These are phyloP conservation scores for Hemicordylus capensis DNA, from an alignment of 2,113 vertebrate genomes.

Conservation along the genomic window DNA sequence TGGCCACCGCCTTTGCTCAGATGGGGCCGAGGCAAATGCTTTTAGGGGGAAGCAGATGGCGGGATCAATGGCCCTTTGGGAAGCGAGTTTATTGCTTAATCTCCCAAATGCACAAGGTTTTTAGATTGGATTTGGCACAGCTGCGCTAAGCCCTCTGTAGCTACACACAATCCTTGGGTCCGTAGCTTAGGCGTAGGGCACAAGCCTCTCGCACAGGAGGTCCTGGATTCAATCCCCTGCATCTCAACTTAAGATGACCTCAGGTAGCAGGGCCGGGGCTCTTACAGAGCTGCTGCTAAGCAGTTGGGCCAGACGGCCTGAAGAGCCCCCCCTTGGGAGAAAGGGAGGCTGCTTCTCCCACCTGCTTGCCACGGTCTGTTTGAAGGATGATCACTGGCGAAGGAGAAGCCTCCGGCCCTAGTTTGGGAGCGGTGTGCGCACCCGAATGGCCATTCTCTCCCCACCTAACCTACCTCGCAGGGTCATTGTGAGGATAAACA, in stretches of 20 bases:
- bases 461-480: too few species aligned
- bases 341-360: background rate
- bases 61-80: constrained; percentile 44
- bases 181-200: background rate
- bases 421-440: too few species aligned
- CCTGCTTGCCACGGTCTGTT: background rate
- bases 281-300: background rate
- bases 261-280: too few species aligned
- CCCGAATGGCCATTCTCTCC: too few species aligned
- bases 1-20: rapidly evolving
- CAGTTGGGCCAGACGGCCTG: background rate
- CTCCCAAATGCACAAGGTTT: constrained; percentile 35
- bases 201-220: too few species aligned
- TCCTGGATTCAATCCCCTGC: background rate
- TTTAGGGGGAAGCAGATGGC: constrained; percentile 14
- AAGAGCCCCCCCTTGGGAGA: background rate
- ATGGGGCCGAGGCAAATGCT: rapidly evolving
- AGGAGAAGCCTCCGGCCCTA: too few species aligned
- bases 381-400: too few species aligned
- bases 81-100: constrained; percentile 60
- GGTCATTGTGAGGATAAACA: too few species aligned
- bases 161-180: background rate
- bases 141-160: constrained; percentile 34
- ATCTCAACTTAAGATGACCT: background rate
- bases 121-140: constrained; percentile 63